Evolutionary conservation across 2,888 invertebrate species (phyloP), one percentile per base, ranked within the genome.

Genomic region (Drosophila anceps): DNA sequence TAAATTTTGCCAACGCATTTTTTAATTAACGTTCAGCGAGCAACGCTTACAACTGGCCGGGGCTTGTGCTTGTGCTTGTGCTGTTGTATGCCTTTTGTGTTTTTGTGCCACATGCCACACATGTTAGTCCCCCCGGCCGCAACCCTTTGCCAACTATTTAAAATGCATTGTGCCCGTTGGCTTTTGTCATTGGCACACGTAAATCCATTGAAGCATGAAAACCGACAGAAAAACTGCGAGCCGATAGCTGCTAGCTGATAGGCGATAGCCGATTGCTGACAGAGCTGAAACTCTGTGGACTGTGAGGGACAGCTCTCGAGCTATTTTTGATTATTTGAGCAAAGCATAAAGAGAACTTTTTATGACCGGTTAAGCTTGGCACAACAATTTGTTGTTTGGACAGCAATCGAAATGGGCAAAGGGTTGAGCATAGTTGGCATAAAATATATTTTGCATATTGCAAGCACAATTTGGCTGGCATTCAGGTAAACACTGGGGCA

Each of bases 1-100:
- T 90, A 81, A 88, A 88, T 86, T 90, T 71, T 71, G 88, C 89
- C 71, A 75, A 78, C 83, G 86, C 83, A 88, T 90, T 90, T 88
- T 81, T 90, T 86, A 86, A 90, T 86, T 90, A 86, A 90, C 84
- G 73, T 83, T 76, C 68, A 69, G 50, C 79, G 57, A 48, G 57
- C 62, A 68, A 57, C 60, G 53, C 41, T 68, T 59, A 43, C 54
- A 59, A 43, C 63, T 58, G 66, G 66, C 77, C 66, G 69, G 74
- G 59, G 73, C 77, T 24, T 50, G 50, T 24, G 24, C 24, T 24
- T 24, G 24, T 24, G 24, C 24, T 24, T 2, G 2, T 24, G 24
- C 24, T 24, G 24, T 24, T 24, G 4, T 29, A 33, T 35, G 54
- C 39, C 54, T 55, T 46, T 51, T 69, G 69, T 65, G 68, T 74